Base-by-base conservation (phyloP, 2,797 vertebrate genomes). In the Lutjanus argentimaculatus region DNA sequence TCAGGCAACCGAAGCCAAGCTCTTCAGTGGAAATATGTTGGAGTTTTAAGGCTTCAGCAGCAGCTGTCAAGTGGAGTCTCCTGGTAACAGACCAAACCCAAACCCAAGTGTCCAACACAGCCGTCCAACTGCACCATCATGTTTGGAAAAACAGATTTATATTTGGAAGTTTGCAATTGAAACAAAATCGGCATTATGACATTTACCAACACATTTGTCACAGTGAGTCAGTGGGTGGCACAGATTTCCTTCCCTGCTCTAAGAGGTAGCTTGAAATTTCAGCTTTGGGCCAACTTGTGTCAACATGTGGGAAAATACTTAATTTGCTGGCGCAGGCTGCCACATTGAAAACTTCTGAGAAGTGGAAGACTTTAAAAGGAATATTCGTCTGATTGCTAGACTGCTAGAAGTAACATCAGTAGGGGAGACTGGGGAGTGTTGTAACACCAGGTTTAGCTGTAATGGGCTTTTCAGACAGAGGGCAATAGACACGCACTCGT, bases 41-140 rank as follows among this genome's bases (percentile, higher is more conserved):
- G 52, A 19, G 48, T 59, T 77, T 59, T 42, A 13, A 56, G 22
- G 64, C 62, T 48, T 79, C 67, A 70, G 46, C 49, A 22, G 74
- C 59, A 84, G 42, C 49, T 64, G 69, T 17, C 19, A 16, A 40
- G 52, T 30, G 21, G 56, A 48, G 67, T 78, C 42, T 69, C 70
- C 77, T 53, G 56, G 79, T 52, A 53, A 81, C 76, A 43, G 58
- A 22, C 19, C 64, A 46, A 75, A 69, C 45, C 30, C 30, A 49
- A 70, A 45, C 61, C 14, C 30, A 22, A 59, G 51, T 68, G 61
- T 63, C 64, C 55, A 57, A 48, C 69, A 56, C 56, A 36, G 5
- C 30, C 30, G 30, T 36, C 30, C 30, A 36, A 4, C 12, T 30
- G 42, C 36, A 3, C 8, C 8, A 21, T 21, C 7, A 2, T 15